Evolutionary conservation across 2,797 vertebrate species (phyloP), one percentile per base, ranked within the genome.

Genomic region (Holocentrus rufus): DNA sequence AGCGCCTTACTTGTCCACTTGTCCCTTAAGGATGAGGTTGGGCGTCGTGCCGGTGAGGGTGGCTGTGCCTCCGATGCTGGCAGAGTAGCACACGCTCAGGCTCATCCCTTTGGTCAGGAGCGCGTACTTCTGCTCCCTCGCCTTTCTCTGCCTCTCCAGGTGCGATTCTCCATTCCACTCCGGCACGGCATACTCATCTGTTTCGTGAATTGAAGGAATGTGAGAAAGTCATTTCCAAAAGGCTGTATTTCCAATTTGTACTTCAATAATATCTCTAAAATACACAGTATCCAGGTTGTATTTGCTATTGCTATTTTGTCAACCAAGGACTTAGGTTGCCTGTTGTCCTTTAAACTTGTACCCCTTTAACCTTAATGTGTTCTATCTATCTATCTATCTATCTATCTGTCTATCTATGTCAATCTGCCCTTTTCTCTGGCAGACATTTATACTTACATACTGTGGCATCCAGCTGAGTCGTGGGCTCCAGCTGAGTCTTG

Each of bases 31-130:
- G 78, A 99, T 95, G 88, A 99, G 93, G 71, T 99, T 99, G 23
- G 97, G 95, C 0, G 95, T 92, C 2, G 97, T 98, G 55, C 98
- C 97, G 0, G 98, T 99, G 73, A 99, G 93, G 0, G 97, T 99
- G 65, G 97, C 96, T 0, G 95, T 97, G 49, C 97, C 97, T 22
- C 97, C 97, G 0, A 99, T 98, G 89, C 97, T 99, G 82, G 97
- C 91, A 0, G 97, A 91, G 71, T 98, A 99, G 72, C 96, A 97
- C 72, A 98, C 95, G 0, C 88, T 91, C 42, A 99, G 92, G 79
- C 93, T 95, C 94, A 98, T 94, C 39, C 96, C 96, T 89, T 97
- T 96, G 84, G 80, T 93, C 44, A 98, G 63, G 4, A 58, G 82
- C 0, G 47, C n/a, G 22, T 97, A 95, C 31, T 93, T 94, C 0